Percentiles rank a stretch among this genome's conserved stretches.
These are phyloP conservation scores for Gasterosteus aculeatus DNA, from an alignment of 2,113 vertebrate species.

Conservation along the genomic window DNA sequence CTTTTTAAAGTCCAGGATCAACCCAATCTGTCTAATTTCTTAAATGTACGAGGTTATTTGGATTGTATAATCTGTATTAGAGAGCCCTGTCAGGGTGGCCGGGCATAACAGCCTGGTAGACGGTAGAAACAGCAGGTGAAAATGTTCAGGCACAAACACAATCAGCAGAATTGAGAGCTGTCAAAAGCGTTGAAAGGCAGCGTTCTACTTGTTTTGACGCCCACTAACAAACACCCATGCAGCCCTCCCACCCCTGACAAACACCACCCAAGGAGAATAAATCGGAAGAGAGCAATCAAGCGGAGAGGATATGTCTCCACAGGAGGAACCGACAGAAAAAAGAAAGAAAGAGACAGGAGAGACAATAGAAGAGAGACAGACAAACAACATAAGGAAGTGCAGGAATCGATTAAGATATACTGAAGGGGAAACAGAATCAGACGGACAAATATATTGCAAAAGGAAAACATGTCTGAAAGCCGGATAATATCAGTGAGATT, in stretches of 20 bases:
- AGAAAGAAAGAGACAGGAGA: constrained; percentile 25
- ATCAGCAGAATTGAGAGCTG: constrained; percentile 52
- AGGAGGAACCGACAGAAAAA: constrained; percentile 52
- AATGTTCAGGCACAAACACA: constrained; percentile 43
- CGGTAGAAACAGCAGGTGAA: constrained; percentile 31
- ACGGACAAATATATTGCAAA: constrained; percentile 11
- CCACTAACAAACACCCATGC: constrained; percentile 26
- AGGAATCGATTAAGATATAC: constrained; percentile 42
- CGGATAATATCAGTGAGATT: constrained; percentile 37
- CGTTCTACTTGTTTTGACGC: constrained; percentile 58
- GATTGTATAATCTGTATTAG: not conserved
- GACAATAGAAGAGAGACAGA: constrained; percentile 17
- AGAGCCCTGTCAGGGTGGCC: not conserved
- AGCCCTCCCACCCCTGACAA: constrained; percentile 39
- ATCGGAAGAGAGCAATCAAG: constrained; percentile 73
- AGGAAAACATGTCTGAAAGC: constrained; percentile 24
- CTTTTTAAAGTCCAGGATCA: not conserved
- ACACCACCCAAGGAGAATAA: constrained; percentile 64
- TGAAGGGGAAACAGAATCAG: constrained; percentile 25
- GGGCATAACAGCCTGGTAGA: not conserved
- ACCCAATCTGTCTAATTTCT: not conserved
- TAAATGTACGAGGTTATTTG: not conserved
- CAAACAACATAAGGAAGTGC: constrained; percentile 19
- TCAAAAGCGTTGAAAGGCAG: constrained; percentile 55
- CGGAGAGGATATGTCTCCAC: constrained; percentile 58